Evolutionary conservation across 2,888 invertebrate genomes (phyloP), one percentile per base, ranked within the genome.

Genomic region (Tinea semifulvella): DNA sequence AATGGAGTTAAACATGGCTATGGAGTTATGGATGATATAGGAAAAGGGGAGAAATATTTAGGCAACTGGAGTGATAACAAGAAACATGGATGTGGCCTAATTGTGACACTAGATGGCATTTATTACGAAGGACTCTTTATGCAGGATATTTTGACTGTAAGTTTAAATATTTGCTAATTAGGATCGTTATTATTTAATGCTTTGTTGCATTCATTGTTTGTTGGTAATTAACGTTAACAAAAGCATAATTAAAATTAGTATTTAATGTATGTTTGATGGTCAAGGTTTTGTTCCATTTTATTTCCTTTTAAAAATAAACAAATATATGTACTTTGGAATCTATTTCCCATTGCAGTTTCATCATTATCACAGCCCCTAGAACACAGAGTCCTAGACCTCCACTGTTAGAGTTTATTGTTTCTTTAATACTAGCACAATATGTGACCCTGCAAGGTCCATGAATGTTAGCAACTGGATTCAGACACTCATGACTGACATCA

Each of bases 41-140:
- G 88, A 18, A 90, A 87, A 55, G 94, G 94, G 2, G 93, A 94
- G 65, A 94, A 95, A 65, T 96, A 95, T 67, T 85, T 96, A 66
- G 96, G 96, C 4, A 88, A 88, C 68, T 96, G 95, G 92, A 85
- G 83, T 48, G 93, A 94, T 50, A 92, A 92, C 61, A 86, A 88
- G 61, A 89, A 91, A 49, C 89, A 91, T 57, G 96, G 95, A 0
- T 88, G 86, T 57, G 96, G 95, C 2, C 80, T 92, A 47, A 91
- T 95, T 46, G 92, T 96, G 11, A 94, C 94, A 0, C 82, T 94
- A 46, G 94, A 94, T 61, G 95, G 94, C 0, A 90, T 93, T 64
- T 96, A 95, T 68, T 95, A 94, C 56, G 95, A 95, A 74, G 96
- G 96, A 10, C 85, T 86, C 49, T 96, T 94, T 61, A 85, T 86